phyloP scores from a whole-genome alignment of 2,888 invertebrate species.

The Resseliella maxima region DNA sequence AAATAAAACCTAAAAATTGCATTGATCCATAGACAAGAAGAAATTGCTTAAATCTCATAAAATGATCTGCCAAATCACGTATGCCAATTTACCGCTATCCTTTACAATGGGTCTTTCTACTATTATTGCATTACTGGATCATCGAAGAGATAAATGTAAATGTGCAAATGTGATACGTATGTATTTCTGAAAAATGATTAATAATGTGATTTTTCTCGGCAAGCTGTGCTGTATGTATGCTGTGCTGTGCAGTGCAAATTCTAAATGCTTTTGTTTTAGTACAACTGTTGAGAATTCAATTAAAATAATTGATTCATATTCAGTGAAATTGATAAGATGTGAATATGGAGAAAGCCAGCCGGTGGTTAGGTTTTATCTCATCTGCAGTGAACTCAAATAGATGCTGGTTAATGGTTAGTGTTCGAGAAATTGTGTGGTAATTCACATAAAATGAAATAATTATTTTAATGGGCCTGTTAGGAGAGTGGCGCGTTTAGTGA shows the following conservation, averaged over 20 bases:
- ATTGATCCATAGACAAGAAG: neutral
- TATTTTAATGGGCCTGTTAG: conserved; percentile 22
- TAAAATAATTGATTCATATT: conserved; percentile 54
- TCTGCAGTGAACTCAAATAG: neutral
- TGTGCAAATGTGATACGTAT: neutral
- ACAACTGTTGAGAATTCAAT: conserved; percentile 11
- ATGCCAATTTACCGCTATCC: neutral
- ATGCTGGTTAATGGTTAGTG: conserved; percentile 43
- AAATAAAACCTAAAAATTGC: neutral
- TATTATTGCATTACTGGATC: neutral
- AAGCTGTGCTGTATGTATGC: neutral
- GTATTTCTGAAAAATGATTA: conserved; percentile 5
- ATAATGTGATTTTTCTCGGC: neutral
- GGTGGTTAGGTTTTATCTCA: neutral
- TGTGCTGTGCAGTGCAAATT: neutral
- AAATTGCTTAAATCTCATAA: conserved; percentile 2
- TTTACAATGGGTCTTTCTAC: no score
- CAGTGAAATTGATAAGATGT: conserved; percentile 43
- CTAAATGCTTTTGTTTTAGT: conserved; percentile 21
- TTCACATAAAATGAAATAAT: conserved; percentile 28
- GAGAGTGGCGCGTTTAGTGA: neutral
- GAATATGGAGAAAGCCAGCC: conserved; percentile 1
- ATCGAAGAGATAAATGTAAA: neutral
- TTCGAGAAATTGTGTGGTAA: neutral
- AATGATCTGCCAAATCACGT: conserved; percentile 32